Evolutionary conservation across 1,140 invertebrate genomes (phyloP), one percentile per base, ranked within the genome.

Genomic region (Helicoverpa zea): DNA sequence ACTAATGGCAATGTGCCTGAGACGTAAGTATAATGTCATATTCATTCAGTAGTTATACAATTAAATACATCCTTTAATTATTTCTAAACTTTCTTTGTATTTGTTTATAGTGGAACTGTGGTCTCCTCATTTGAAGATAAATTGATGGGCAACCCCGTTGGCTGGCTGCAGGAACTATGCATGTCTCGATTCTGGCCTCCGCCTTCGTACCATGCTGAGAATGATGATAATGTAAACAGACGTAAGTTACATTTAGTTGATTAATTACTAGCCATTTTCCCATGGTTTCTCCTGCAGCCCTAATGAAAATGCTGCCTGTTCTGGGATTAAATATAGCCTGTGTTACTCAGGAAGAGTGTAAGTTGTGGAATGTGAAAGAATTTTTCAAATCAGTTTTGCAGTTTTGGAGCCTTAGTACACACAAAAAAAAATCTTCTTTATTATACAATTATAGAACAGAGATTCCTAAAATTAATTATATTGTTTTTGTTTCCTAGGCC

Each of bases 181-280:
- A 99, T 99, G 98, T 98, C 98, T 78, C 97, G 97, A 75, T 97
- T 98, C 79, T 98, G 98, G 97, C 98, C 98, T 64, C 98, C 99
- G 54, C 99, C 99, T 52, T 97, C 97, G 35, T 99, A 99, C 93
- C 97, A 98, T 84, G 98, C 98, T 82, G 97, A 97, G 89, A 97
- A 97, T 75, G 98, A 99, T 95, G 96, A 95, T 64, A 94, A 93
- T 86, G 87, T 94, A 30, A 91, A 93, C 78, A 91, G 93, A 73
- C 92, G 93, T 94, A 83, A 91, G 92, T 92, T 30, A 29, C 9
- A 4, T 73, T 30, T 4, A 29, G 1, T 52, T 13, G 54, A 30
- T 58, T 49, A 51, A 18, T 12, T 23, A 51, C 23, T 23, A 23
- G 23, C 23, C 23, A 23, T 23, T 23, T 23, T 23, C 23, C 23